A percentile compares a stretch with the other conserved stretches of the same genome.
Evolutionary conservation across 2,888 invertebrate species (phyloP).

Genomic region (Aspidiotus rigidus): DNA sequence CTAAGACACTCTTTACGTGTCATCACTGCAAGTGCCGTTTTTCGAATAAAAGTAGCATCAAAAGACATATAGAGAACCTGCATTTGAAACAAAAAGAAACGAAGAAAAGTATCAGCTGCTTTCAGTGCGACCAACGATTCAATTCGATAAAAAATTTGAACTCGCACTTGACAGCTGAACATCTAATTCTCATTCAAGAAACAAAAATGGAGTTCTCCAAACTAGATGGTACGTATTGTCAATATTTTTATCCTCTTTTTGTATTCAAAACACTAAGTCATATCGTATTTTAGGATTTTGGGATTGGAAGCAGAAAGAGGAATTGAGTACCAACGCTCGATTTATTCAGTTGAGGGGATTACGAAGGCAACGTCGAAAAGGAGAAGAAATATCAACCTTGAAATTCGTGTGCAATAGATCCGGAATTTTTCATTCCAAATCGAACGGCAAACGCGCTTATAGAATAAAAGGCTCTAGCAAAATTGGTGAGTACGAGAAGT

Average conservation of each 20-base stretch:
- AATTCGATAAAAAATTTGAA: conserved; percentile 28
- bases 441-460: conserved; percentile 24
- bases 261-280: background rate
- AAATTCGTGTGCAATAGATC: conserved; percentile 31
- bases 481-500: conserved; percentile 7
- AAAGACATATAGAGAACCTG: conserved; percentile 25
- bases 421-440: conserved; percentile 23
- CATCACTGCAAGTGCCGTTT: conserved; percentile 18
- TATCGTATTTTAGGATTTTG: conserved; percentile 8
- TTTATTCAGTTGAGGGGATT: conserved; percentile 24
- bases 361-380: conserved; percentile 15
- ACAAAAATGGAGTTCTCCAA: conserved; percentile 11
- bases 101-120: conserved; percentile 20
- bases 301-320: conserved; percentile 21
- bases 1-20: conserved; percentile 13
- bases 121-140: conserved; percentile 20
- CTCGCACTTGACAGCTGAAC: conserved; percentile 14
- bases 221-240: background rate
- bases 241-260: background rate
- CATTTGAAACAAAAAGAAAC: conserved; percentile 20
- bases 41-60: conserved; percentile 24
- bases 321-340: conserved; percentile 22
- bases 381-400: conserved; percentile 21
- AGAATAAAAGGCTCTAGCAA: conserved; percentile 29
- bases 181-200: conserved; percentile 7